phyloP scores from a whole-genome alignment of 1,140 invertebrate genomes.

The Batillaria attramentaria region DNA sequence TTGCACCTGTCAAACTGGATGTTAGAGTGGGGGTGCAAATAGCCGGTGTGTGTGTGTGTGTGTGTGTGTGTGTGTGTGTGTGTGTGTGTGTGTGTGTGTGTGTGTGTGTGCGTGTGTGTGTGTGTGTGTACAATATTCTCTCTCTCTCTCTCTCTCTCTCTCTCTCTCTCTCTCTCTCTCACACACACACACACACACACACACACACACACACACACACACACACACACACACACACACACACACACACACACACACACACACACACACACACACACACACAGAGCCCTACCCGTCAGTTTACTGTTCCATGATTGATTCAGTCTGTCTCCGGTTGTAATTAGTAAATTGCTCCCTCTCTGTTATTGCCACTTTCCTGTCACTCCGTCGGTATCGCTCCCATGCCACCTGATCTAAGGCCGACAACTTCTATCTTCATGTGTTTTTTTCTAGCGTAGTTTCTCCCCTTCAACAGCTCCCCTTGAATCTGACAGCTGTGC shows the following conservation, averaged over 20 bases:
- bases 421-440: too few relatives aligned
- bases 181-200: slow-evolving; percentile 10
- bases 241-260: slow-evolving; percentile 8
- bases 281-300: neutral
- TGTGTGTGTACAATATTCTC: neutral
- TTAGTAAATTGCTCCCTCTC: too few relatives aligned
- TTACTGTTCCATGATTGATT: too few relatives aligned
- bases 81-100: neutral
- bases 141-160: neutral
- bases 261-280: slow-evolving; percentile 5
- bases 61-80: neutral
- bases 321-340: too few relatives aligned
- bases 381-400: too few relatives aligned
- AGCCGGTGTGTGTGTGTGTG: neutral
- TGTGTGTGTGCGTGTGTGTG: neutral
- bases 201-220: slow-evolving; percentile 14
- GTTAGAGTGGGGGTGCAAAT: neutral
- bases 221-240: slow-evolving; percentile 16
- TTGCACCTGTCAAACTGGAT: too few relatives aligned
- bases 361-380: too few relatives aligned
- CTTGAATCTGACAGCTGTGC: too few relatives aligned
- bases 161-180: neutral
- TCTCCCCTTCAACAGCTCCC: too few relatives aligned
- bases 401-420: too few relatives aligned
- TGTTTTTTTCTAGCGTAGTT: too few relatives aligned